Percentiles rank a stretch among this genome's conserved stretches.
Conservation (phyloP, 2,888 invertebrate genomes). For the Prenolepis imparis region DNA sequence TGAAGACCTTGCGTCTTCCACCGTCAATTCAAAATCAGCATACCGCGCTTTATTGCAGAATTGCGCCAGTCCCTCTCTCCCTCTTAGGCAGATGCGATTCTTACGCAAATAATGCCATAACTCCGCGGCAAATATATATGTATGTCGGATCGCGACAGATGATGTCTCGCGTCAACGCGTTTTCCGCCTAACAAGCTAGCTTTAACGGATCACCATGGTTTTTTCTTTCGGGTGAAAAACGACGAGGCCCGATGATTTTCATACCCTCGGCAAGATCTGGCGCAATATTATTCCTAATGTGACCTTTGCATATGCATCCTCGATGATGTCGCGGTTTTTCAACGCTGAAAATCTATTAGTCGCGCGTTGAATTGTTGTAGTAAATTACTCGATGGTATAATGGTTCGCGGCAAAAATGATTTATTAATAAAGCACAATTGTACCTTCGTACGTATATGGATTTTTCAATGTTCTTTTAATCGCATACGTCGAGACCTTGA, state of each 20-base stretch:
- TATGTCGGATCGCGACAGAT: conserved; percentile 36
- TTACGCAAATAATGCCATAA: conserved; percentile 69
- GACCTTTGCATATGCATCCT: background rate
- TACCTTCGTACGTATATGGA: conserved; percentile 38
- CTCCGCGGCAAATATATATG: conserved; percentile 59
- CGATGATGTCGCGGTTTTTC: conserved; percentile 22
- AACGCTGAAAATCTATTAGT: conserved; percentile 47
- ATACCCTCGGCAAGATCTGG: conserved; percentile 19
- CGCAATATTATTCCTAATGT: conserved; percentile 44
- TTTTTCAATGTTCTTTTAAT: conserved; percentile 13
- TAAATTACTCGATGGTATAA: conserved; percentile 27
- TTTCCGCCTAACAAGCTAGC: conserved; percentile 15
- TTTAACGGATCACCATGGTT: conserved; percentile 32
- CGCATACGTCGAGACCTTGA: background rate
- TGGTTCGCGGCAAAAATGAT: conserved; percentile 36
- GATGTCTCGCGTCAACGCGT: conserved; percentile 6
- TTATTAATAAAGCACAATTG: conserved; percentile 46
- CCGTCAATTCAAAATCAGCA: conserved; percentile 62
- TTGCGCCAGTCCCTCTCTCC: conserved; percentile 49
- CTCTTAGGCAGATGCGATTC: conserved; percentile 47
- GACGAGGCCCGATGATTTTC: conserved; percentile 27
- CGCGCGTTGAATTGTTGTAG: conserved; percentile 33
- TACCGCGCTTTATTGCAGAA: conserved; percentile 64
- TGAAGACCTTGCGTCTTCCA: conserved; percentile 62
- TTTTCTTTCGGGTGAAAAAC: conserved; percentile 17